Base-by-base conservation (phyloP, 2,113 vertebrate species). In the Oriolus oriolus region DNA sequence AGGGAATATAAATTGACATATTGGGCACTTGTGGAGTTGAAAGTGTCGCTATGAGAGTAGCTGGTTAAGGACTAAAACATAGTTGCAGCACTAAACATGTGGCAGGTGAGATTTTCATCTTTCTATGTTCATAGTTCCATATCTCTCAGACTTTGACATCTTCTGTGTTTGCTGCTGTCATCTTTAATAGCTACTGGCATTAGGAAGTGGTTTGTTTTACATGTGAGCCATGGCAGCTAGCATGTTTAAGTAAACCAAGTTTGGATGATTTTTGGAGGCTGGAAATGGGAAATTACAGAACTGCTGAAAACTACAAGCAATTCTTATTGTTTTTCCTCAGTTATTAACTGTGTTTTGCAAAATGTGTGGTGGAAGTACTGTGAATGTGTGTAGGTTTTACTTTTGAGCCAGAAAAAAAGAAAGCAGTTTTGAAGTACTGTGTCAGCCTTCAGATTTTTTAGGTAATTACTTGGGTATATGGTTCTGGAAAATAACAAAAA, bases 401-500 rank as follows among this genome's bases (percentile, higher is more conserved):
- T 79, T 89, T 33, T 50, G 54, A 85, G 42, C 10, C 41, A 71
- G 41, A 42, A 66, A 45, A 65, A 57, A 54, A 87, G 16, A 61
- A 76, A 49, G 23, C 31, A 37, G 14, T 56, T 87, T 71, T 93
- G 68, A 52, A n/a, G 79, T 87, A 45, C 45, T 49, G 31, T 77
- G 27, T 78, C 54, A 61, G 42, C 74, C 61, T 94, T 92, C 45
- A 70, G 10, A 41, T 73, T 93, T 95, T 84, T 92, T 26, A 53
- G 24, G 13, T 88, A 94, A 79, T 91, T 71, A 70, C 56, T 90
- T 93, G 64, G 53, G 47, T 92, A 68, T 68, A 37, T 57, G 63
- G 70, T 66, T 73, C 91, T 79, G 76, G 64, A 91, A 93, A 94
- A 87, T 81, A 89, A 91, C 57, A 85, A 70, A 87, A 82, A 59